phyloP scores from a whole-genome alignment of 2,888 invertebrate genomes.

The Ormyrus thymus region DNA sequence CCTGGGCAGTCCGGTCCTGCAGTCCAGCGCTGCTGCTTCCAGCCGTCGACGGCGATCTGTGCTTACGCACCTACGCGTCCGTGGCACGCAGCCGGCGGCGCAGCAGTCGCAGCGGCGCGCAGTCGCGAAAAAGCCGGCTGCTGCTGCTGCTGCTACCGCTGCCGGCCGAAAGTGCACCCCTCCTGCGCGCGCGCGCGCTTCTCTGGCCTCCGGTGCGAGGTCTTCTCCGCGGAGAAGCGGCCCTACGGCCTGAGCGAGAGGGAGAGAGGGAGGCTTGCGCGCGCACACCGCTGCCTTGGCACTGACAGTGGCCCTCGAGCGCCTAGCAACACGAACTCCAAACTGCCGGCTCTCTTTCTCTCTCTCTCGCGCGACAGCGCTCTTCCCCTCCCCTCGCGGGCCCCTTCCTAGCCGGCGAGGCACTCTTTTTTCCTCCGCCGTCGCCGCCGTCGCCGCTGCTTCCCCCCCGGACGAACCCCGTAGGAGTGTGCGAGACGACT shows the following conservation, averaged over 20 bases:
- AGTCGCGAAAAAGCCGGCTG: constrained; percentile 52
- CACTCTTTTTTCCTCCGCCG: too few species aligned
- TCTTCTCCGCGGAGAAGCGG: constrained; percentile 25
- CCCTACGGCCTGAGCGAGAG: constrained; percentile 14
- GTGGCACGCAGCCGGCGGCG: neutral
- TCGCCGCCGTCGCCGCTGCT: too few species aligned
- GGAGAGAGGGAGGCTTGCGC: neutral
- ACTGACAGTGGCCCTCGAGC: constrained; percentile 72
- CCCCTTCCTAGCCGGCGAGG: too few species aligned
- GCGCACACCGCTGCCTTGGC: constrained; percentile 67
- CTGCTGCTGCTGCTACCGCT: neutral
- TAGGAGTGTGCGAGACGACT: too few species aligned
- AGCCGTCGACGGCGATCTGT: neutral
- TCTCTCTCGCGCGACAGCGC: neutral
- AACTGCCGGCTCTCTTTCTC: constrained; percentile 56
- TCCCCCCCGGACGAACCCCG: too few species aligned
- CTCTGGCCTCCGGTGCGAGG: constrained; percentile 24
- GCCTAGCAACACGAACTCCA: constrained; percentile 72
- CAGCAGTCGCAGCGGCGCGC: constrained; percentile 38
- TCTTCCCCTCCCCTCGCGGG: constrained; percentile 15
- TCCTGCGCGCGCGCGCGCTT: neutral
- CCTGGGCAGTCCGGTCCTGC: too few species aligned
- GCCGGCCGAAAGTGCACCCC: constrained; percentile 29
- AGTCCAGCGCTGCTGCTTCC: too few species aligned
- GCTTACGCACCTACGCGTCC: constrained; percentile 1